A percentile compares a stretch with the other conserved stretches of the same genome.
phyloP scores from a whole-genome alignment of 2,888 invertebrate species.

The Listrodromus nycthemerus region DNA sequence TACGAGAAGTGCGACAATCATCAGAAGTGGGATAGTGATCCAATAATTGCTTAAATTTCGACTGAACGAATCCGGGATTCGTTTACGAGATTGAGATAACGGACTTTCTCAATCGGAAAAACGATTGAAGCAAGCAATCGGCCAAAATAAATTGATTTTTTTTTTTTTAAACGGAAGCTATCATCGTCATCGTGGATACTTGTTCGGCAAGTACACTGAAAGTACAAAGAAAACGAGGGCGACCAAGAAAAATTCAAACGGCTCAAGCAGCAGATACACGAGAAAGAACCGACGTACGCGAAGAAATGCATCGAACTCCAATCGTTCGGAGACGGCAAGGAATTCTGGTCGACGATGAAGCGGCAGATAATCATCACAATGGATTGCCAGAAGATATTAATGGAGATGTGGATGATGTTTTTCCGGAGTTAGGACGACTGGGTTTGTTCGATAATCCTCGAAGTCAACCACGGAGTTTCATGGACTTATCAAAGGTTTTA shows the following conservation, averaged over 20 bases:
- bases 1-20: slow-evolving; percentile 4
- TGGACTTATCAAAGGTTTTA: slow-evolving; percentile 39
- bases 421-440: slow-evolving; percentile 1
- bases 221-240: slow-evolving; percentile 32
- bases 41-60: slow-evolving; percentile 4
- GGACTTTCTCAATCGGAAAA: background rate
- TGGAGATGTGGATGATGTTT: background rate
- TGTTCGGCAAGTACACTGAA: background rate
- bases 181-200: background rate
- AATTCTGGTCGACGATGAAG: background rate
- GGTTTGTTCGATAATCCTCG: slow-evolving; percentile 29
- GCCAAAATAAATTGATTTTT: slow-evolving; percentile 36
- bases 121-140: slow-evolving; percentile 1
- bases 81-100: background rate
- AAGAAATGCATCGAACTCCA: slow-evolving; percentile 9
- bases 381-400: background rate
- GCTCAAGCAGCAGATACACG: background rate
- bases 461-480: background rate
- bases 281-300: background rate
- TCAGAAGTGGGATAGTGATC: slow-evolving; percentile 36
- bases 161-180: background rate
- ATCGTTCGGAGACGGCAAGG: background rate
- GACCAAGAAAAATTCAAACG: background rate
- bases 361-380: background rate
- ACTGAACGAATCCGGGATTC: slow-evolving; percentile 22